These are phyloP conservation scores for Cheilosia variabilis DNA, from an alignment of 2,888 invertebrate genomes.

Conservation along the genomic window DNA sequence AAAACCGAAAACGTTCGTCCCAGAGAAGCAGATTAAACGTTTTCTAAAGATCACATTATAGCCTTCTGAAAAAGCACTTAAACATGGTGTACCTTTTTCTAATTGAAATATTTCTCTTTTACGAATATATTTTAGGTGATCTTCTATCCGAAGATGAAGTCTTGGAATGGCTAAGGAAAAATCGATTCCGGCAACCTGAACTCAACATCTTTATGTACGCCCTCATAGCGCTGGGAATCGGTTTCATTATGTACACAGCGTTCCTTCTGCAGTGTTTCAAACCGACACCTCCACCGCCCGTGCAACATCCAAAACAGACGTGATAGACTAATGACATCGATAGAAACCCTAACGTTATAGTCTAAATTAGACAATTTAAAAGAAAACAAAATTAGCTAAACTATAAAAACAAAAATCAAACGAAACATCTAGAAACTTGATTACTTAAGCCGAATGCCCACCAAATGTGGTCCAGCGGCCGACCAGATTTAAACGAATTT, in stretches of 20 bases:
- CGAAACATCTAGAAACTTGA: constrained; percentile 22
- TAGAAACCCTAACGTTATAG: constrained; percentile 58
- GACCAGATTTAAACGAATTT: neutral
- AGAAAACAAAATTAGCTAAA: constrained; percentile 26
- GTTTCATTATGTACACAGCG: constrained; percentile 95
- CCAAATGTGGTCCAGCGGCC: neutral
- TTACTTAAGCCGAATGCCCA: neutral
- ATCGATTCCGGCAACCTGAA: constrained; percentile 96
- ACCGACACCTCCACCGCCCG: constrained; percentile 87
- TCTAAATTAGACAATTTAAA: constrained; percentile 71
- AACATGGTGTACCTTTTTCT: too few species aligned
- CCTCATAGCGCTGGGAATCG: constrained; percentile 92
- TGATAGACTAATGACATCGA: constrained; percentile 78
- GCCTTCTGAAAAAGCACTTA: too few species aligned
- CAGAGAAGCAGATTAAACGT: too few species aligned
- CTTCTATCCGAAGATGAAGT: constrained; percentile 93
- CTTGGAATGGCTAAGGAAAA: constrained; percentile 95
- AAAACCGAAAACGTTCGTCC: too few species aligned
- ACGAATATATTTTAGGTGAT: constrained; percentile 87
- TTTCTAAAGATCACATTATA: too few species aligned
- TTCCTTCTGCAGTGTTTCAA: constrained; percentile 96
- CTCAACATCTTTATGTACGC: constrained; percentile 97
- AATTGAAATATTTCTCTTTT: neutral
- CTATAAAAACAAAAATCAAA: constrained; percentile 34
- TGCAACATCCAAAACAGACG: constrained; percentile 83